Conservation (phyloP, 2,113 vertebrate species). For the Heptranchias perlo region DNA sequence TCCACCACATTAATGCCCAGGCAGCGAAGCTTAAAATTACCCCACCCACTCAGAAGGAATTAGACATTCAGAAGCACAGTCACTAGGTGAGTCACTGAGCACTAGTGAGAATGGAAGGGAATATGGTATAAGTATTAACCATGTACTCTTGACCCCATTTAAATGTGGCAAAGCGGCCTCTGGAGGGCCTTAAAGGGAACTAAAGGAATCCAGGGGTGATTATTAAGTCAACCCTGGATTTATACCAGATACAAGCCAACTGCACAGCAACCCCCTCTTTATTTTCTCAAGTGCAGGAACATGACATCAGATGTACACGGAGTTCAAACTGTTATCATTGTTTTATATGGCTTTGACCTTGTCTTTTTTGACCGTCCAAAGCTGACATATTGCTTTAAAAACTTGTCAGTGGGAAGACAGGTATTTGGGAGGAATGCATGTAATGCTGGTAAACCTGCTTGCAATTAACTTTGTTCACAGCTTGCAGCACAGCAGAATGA, state of each 20-base stretch:
- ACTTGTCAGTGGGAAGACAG: neutral
- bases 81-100: too few species aligned
- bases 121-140: too few species aligned
- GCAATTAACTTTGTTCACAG: constrained; percentile 10
- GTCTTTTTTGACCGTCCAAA: neutral
- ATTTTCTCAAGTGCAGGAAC: neutral
- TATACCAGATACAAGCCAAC: neutral
- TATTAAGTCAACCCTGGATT: neutral
- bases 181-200: too few species aligned
- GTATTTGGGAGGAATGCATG: neutral
- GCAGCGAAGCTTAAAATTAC: too few species aligned
- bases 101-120: too few species aligned
- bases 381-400: neutral
- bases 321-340: neutral
- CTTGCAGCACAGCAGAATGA: neutral
- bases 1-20: too few species aligned
- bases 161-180: too few species aligned
- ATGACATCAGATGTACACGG: neutral
- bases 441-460: neutral
- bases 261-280: neutral
- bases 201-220: too few species aligned
- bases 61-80: too few species aligned
- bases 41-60: too few species aligned
- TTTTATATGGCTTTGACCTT: neutral
- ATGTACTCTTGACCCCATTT: too few species aligned